Conservation (phyloP, 2,797 vertebrate genomes). For the Neopelma chrysocephalum region DNA sequence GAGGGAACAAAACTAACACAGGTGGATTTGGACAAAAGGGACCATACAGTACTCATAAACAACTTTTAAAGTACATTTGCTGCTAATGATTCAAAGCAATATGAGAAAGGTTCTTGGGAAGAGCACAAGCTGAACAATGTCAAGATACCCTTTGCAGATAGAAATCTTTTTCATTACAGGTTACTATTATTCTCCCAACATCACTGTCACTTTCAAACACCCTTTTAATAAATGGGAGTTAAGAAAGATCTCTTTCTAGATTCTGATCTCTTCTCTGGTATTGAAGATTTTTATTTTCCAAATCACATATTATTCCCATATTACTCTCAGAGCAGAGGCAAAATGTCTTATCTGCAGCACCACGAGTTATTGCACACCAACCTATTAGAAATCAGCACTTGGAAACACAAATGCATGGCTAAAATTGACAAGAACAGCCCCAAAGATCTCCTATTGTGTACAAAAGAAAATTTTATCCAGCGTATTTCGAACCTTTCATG, state of each 20-base stretch:
- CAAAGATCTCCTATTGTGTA: neutral
- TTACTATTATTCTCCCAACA: neutral
- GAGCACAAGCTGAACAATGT: neutral
- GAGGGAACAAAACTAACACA: neutral
- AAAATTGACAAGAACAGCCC: neutral
- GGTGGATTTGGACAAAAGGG: neutral
- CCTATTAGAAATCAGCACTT: neutral
- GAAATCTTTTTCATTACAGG: conserved; percentile 53
- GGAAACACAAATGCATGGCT: neutral
- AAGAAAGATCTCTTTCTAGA: conserved; percentile 7
- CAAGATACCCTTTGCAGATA: conserved; percentile 26
- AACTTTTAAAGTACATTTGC: neutral
- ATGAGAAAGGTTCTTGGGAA: neutral
- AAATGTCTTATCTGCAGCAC: conserved; percentile 4
- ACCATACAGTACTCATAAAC: rapidly evolving
- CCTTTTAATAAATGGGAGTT: conserved; percentile 10
- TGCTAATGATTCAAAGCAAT: neutral
- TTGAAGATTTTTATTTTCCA: conserved; percentile 51
- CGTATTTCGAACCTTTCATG: neutral
- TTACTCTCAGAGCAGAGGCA: neutral
- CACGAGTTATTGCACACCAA: neutral
- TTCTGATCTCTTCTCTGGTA: conserved; percentile 27
- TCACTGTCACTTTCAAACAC: neutral
- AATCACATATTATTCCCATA: conserved; percentile 1
- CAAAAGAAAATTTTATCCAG: neutral